Conservation (phyloP, 2,113 vertebrate genomes). For the Smithornis capensis region DNA sequence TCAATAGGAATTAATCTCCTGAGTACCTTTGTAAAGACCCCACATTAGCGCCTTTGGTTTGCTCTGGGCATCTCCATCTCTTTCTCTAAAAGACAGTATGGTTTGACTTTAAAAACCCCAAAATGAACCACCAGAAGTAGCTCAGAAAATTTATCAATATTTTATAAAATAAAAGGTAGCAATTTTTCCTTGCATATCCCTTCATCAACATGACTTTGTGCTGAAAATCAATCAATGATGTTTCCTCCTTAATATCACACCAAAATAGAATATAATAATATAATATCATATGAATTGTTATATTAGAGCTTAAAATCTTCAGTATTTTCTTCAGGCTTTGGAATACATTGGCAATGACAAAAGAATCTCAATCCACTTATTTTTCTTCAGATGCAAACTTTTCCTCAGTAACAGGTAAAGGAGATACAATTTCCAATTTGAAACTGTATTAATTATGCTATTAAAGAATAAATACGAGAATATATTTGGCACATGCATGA, state of each 20-base stretch:
- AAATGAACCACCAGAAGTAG: background rate
- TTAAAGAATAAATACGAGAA: background rate
- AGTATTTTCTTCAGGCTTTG: background rate
- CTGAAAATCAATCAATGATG: background rate
- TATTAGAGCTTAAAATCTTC: background rate
- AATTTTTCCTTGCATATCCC: background rate
- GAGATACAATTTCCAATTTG: background rate
- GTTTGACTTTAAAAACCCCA: background rate
- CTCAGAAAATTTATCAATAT: background rate
- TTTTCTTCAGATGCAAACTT: background rate
- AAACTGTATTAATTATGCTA: background rate
- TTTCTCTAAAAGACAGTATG: background rate
- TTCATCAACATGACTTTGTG: background rate
- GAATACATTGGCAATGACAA: background rate
- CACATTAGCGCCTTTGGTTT: background rate
- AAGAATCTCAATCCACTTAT: background rate
- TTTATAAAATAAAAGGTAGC: background rate
- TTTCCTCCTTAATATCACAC: background rate
- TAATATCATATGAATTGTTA: background rate
- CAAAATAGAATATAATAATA: background rate
- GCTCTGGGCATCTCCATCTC: background rate
- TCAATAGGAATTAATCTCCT: background rate
- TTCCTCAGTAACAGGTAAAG: background rate
- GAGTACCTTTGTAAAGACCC: background rate
- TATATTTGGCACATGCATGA: rapidly evolving